Conservation (phyloP, 1,140 invertebrate species). For the Aricia agestis region DNA sequence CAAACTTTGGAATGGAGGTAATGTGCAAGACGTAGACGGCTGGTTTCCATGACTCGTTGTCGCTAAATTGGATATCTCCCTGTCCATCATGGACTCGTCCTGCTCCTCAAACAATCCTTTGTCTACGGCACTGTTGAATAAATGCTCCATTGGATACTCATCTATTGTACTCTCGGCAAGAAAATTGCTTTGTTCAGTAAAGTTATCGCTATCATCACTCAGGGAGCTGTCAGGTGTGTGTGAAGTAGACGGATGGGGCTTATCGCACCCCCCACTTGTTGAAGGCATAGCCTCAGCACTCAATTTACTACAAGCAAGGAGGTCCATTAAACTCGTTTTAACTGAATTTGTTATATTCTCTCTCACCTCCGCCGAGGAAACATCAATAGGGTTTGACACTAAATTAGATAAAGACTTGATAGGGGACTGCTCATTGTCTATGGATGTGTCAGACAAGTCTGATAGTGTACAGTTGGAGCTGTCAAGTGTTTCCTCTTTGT, state of each 20-base stretch:
- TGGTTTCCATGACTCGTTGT: constrained; percentile 63
- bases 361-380: constrained; percentile 49
- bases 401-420: constrained; percentile 80
- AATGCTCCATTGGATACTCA: constrained; percentile 70
- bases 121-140: constrained; percentile 69
- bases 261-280: constrained; percentile 51
- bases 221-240: constrained; percentile 56
- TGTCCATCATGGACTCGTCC: constrained; percentile 66
- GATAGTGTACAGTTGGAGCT: constrained; percentile 54
- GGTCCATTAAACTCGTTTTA: constrained; percentile 64
- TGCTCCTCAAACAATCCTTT: constrained; percentile 67
- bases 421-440: constrained; percentile 76
- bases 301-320: constrained; percentile 60
- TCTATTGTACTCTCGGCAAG: constrained; percentile 68
- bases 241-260: constrained; percentile 49
- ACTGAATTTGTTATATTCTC: constrained; percentile 49
- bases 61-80: constrained; percentile 68
- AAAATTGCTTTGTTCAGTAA: constrained; percentile 67
- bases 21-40: constrained; percentile 47
- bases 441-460: constrained; percentile 52
- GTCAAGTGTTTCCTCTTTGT: constrained; percentile 51
- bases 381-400: constrained; percentile 78
- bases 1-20: constrained; percentile 66
- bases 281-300: constrained; percentile 48
- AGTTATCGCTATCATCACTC: constrained; percentile 66